phyloP scores from a whole-genome alignment of 2,888 invertebrate genomes.

The Drosophila glabriapex region DNA sequence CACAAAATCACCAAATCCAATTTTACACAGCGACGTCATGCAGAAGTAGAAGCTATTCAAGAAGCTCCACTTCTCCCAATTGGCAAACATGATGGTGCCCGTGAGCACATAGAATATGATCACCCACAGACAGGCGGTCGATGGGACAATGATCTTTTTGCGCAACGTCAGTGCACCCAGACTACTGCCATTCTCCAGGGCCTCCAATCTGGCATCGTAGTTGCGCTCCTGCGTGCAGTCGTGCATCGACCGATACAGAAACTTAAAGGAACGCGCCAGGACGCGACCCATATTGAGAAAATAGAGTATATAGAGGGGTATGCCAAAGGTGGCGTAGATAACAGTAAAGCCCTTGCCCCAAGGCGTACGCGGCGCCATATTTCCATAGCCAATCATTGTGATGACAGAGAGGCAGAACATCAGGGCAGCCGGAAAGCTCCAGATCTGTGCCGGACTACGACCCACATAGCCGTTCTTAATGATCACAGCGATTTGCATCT shows the following conservation, averaged over 20 bases:
- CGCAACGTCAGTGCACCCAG: slow-evolving; percentile 83
- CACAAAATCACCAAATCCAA: slow-evolving; percentile 95
- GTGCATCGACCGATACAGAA: slow-evolving; percentile 91
- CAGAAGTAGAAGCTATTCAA: slow-evolving; percentile 95
- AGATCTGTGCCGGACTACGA: slow-evolving; percentile 89
- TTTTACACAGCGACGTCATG: slow-evolving; percentile 95
- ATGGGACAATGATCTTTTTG: slow-evolving; percentile 92
- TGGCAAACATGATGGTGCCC: slow-evolving; percentile 95
- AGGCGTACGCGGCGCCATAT: slow-evolving; percentile 92
- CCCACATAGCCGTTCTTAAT: slow-evolving; percentile 90
- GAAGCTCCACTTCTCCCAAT: slow-evolving; percentile 95
- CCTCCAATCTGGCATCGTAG: slow-evolving; percentile 77
- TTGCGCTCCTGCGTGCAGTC: slow-evolving; percentile 88
- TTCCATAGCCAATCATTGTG: slow-evolving; percentile 97
- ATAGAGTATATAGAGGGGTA: slow-evolving; percentile 94
- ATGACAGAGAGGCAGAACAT: slow-evolving; percentile 96
- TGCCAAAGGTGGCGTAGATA: slow-evolving; percentile 94
- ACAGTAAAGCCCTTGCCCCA: slow-evolving; percentile 94
- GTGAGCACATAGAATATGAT: slow-evolving; percentile 93
- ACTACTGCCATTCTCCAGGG: slow-evolving; percentile 73
- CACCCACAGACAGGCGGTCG: slow-evolving; percentile 95
- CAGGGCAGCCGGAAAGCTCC: slow-evolving; percentile 94
- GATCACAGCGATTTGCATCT: slow-evolving; percentile 89
- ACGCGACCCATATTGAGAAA: slow-evolving; percentile 96
- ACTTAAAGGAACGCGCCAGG: slow-evolving; percentile 92